Evolutionary conservation across 2,888 invertebrate species (phyloP).

Genomic region (Athalia circularis): DNA sequence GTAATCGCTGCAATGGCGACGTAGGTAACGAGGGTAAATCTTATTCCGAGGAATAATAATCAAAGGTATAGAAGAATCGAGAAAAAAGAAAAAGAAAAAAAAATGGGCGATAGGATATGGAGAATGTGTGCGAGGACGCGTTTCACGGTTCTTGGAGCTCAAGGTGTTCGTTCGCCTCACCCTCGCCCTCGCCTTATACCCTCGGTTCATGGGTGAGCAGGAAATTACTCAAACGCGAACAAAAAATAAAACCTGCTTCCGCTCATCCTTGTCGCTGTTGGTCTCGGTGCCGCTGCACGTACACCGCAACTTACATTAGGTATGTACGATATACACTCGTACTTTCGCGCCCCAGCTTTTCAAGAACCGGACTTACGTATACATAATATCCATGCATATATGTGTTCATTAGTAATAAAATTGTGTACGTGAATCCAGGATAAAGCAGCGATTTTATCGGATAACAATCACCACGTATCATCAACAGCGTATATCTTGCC

Average conservation of each 20-base stretch:
- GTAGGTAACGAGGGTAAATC: neutral
- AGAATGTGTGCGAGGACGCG: conserved; percentile 40
- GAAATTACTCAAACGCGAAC: conserved; percentile 55
- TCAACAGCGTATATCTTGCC: too few species aligned
- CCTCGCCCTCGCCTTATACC: conserved; percentile 24
- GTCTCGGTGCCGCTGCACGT: conserved; percentile 1
- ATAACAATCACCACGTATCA: too few species aligned
- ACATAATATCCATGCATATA: too few species aligned
- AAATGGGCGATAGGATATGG: conserved; percentile 40
- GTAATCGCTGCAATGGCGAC: too few species aligned
- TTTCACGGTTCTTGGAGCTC: conserved; percentile 44
- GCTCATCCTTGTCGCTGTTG: conserved; percentile 43
- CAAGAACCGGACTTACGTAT: too few species aligned
- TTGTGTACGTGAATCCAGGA: too few species aligned
- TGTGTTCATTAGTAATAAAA: too few species aligned
- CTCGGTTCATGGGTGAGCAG: conserved; percentile 37
- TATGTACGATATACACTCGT: neutral
- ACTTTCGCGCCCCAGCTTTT: neutral
- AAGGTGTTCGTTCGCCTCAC: conserved; percentile 36
- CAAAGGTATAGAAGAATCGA: neutral
- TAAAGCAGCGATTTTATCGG: too few species aligned
- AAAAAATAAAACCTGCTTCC: conserved; percentile 47
- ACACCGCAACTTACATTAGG: neutral
- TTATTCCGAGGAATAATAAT: neutral
- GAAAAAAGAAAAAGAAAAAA: neutral